A percentile compares a stretch with the other conserved stretches of the same genome.
phyloP scores from a whole-genome alignment of 2,113 vertebrate species.

The Sturnira hondurensis region DNA sequence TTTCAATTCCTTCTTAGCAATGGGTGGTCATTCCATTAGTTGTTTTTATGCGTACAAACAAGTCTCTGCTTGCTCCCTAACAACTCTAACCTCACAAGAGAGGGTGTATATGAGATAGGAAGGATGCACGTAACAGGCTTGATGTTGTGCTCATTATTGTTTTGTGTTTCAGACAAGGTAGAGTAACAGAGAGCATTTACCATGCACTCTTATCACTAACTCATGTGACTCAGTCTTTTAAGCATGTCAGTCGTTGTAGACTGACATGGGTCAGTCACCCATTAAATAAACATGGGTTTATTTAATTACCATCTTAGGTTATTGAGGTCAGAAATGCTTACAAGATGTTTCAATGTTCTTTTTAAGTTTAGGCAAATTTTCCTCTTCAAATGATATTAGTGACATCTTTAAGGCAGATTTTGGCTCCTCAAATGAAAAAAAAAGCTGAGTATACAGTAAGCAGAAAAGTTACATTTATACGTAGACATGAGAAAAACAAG shows the following conservation, averaged over 20 bases:
- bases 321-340: neutral
- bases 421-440: conserved; percentile 11
- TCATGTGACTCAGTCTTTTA: neutral
- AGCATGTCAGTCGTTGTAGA: neutral
- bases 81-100: neutral
- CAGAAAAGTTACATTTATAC: conserved; percentile 54
- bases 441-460: conserved; percentile 35
- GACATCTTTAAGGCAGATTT: conserved; percentile 50
- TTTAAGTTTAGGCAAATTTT: conserved; percentile 37
- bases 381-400: conserved; percentile 16
- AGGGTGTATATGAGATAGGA: neutral
- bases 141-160: neutral
- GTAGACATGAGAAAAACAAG: conserved; percentile 26
- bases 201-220: neutral
- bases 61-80: neutral
- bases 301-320: neutral
- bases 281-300: neutral
- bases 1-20: neutral
- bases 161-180: neutral
- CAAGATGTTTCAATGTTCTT: conserved; percentile 2
- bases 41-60: conserved; percentile 9
- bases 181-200: neutral
- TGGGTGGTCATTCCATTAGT: neutral
- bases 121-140: neutral
- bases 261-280: too few species aligned